Conservation (phyloP, 2,113 vertebrate species). For the Collichthys lucidus region DNA sequence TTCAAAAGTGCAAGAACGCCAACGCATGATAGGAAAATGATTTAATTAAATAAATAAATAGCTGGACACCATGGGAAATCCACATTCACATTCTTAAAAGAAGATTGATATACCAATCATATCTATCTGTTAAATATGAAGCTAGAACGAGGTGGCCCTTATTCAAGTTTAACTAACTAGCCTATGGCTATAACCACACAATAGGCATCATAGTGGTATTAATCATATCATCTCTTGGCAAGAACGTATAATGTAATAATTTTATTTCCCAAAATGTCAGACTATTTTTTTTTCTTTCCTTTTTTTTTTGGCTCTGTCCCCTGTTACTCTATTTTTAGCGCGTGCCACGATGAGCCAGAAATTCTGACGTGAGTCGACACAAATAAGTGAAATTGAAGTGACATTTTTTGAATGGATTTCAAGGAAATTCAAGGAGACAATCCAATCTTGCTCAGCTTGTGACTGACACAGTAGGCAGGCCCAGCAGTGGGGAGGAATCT, state of each 20-base stretch:
- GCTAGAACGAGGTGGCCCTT: too few relatives aligned
- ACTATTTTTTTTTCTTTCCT: background rate
- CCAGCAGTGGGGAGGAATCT: conserved; percentile 43
- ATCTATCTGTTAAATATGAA: background rate
- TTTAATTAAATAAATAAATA: too few relatives aligned
- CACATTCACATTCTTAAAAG: too few relatives aligned
- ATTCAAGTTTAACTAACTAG: too few relatives aligned
- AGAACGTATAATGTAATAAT: background rate
- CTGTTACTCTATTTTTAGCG: background rate
- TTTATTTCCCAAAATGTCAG: background rate
- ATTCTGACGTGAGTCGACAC: conserved; percentile 4
- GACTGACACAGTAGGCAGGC: conserved; percentile 32
- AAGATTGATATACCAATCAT: too few relatives aligned
- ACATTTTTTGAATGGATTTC: conserved; percentile 44
- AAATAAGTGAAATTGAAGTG: conserved; percentile 25
- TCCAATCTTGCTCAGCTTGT: conserved; percentile 30
- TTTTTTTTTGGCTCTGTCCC: background rate
- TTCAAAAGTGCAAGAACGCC: too few relatives aligned
- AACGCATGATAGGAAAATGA: too few relatives aligned
- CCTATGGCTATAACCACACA: background rate
- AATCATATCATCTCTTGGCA: background rate
- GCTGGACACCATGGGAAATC: too few relatives aligned
- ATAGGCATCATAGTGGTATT: background rate
- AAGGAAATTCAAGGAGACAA: conserved; percentile 36
- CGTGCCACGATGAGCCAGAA: background rate